Conservation (phyloP, 2,797 vertebrate genomes). For the Chiloscyllium punctatum region DNA sequence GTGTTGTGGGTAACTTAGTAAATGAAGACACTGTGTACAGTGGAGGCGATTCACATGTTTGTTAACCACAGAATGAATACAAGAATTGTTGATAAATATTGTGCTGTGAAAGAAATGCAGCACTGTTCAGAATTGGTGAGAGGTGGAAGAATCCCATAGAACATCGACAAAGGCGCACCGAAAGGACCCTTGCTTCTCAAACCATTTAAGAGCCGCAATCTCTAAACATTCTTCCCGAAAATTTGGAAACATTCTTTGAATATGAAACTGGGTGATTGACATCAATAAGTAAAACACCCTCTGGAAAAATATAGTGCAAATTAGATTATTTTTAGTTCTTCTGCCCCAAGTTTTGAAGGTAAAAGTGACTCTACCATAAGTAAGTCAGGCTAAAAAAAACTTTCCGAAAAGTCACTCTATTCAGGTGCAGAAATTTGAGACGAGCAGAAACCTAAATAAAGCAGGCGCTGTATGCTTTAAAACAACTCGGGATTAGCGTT, state of each 20-base stretch:
- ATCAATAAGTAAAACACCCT: neutral
- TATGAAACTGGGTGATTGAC: neutral
- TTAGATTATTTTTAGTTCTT: neutral
- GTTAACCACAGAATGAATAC: neutral
- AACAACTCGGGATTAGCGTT: too few relatives aligned
- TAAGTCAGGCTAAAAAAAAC: neutral
- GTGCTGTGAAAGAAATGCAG: neutral
- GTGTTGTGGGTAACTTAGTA: neutral
- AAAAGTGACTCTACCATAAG: neutral
- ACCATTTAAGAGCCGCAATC: neutral
- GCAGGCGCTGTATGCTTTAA: neutral
- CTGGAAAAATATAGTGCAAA: neutral
- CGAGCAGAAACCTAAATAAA: neutral
- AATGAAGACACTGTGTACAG: neutral
- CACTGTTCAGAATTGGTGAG: neutral
- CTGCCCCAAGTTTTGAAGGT: neutral
- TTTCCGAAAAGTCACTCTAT: neutral
- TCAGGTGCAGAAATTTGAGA: neutral
- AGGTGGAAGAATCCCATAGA: neutral
- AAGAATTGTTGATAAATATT: conserved; percentile 14
- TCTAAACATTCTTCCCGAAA: neutral
- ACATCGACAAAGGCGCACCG: neutral
- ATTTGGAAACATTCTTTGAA: neutral
- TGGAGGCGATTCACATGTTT: neutral
- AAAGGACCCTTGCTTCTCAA: neutral